Percentiles rank a stretch among this genome's conserved stretches.
Evolutionary conservation across 2,888 invertebrate species (phyloP).

Genomic region (Timandra comae): DNA sequence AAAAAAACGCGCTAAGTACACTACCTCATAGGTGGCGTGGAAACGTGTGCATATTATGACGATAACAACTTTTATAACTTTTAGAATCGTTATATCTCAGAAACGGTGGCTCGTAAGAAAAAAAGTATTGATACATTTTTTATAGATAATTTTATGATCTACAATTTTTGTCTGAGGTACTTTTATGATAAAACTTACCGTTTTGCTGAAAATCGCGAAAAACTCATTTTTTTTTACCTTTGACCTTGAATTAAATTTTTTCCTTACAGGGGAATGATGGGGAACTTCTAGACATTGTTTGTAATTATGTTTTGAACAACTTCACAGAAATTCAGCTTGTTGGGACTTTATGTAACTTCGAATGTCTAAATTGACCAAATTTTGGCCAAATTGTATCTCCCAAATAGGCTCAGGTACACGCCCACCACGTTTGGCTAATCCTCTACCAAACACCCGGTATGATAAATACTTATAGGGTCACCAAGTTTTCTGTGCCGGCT

Average conservation of each 20-base stretch:
- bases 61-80: constrained; percentile 6
- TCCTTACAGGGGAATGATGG: constrained; percentile 8
- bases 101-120: constrained; percentile 8
- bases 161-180: constrained; percentile 9
- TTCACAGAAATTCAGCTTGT: constrained; percentile 1
- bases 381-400: no score
- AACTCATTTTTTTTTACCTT: constrained; percentile 9
- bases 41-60: constrained; percentile 1
- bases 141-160: constrained; percentile 14
- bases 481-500: no score
- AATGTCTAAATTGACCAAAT: no score
- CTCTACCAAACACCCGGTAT: no score
- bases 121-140: constrained; percentile 13
- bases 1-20: constrained; percentile 1
- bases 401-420: no score
- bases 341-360: constrained; percentile 4
- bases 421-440: no score
- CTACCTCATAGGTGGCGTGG: constrained; percentile 1
- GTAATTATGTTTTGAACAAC: constrained; percentile 1
- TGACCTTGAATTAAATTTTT: constrained; percentile 10
- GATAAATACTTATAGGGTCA: no score
- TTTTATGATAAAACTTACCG: no score
- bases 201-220: constrained; percentile 9
- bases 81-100: constrained; percentile 11
- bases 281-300: constrained; percentile 1